Base-by-base conservation (phyloP, 2,113 vertebrate species). In the Oreocharis arfaki region DNA sequence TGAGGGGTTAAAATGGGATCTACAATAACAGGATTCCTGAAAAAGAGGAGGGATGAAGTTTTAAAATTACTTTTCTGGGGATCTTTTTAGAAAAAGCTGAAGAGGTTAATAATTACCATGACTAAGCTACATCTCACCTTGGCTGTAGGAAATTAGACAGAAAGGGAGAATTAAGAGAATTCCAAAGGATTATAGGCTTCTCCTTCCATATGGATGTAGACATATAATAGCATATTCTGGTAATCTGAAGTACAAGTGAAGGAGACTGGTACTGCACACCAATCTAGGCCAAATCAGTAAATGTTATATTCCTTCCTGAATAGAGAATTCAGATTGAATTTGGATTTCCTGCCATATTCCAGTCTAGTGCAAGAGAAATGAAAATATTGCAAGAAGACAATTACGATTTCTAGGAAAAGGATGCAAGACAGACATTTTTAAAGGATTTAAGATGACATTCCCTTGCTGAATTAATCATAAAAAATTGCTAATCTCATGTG, bases 401-500 rank as follows among this genome's bases (percentile, higher is more conserved):
- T 70, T 61, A 19, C 37, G 30, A 71, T 76, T 83, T 41, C 53
- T 41, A 74, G 55, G 69, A 93, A 97, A 86, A 94, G 67, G 16
- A 67, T 3, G 15, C 68, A 96, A 59, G 53, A 71, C 35, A 95
- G 63, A 69, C 24, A 19, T 84, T 70, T 92, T 94, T 91, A 57
- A 73, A 84, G 22, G 52, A 90, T 95, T 64, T 64, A 56, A 86
- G 39, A 71, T 85, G 44, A 90, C 50, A 93, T 95, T 96, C 57
- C 47, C 63, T 39, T 73, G 41, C 33, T 68, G 73, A 92, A 93
- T 87, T 89, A 91, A 95, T 84, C 44, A 70, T 91, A 84, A 93
- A 95, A 87, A 71, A 27, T 84, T 79, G 79, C 93, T 91, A 94
- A 96, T 90, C 89, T 82, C 50, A 69, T 28, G 8, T 28, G 57